A percentile compares a stretch with the other conserved stretches of the same genome.
Conservation (phyloP, 2,797 vertebrate species). For the Netta rufina region DNA sequence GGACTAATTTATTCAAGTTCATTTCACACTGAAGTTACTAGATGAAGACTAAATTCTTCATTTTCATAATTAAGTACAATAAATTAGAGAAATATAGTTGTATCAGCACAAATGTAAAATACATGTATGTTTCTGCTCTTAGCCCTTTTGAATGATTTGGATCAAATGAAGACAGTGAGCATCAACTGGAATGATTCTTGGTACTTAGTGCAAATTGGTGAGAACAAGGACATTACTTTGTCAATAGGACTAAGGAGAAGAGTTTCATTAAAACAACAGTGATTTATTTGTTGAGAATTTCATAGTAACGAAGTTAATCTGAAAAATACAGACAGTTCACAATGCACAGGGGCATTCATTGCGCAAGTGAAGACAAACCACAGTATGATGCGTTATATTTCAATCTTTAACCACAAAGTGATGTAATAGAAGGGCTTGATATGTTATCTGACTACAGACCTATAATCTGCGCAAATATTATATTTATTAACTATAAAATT, state of each 20-base stretch:
- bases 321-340: not conserved
- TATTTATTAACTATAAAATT: not conserved
- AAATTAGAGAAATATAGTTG: not conserved
- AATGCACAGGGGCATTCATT: not conserved
- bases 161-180: not conserved
- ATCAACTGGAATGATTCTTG: not conserved
- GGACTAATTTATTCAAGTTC: not conserved
- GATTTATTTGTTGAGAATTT: conserved; percentile 15
- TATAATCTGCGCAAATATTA: not conserved
- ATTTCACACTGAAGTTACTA: not conserved
- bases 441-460: not conserved
- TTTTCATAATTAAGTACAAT: not conserved
- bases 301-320: not conserved
- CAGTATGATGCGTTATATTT: not conserved
- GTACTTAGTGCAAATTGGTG: not conserved
- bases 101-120: not conserved
- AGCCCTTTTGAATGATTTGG: not conserved
- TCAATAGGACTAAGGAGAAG: not conserved
- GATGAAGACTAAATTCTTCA: not conserved
- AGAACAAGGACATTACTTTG: not conserved
- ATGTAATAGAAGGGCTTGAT: not conserved
- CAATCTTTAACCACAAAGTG: not conserved
- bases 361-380: not conserved
- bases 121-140: not conserved
- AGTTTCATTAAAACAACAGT: not conserved